These are phyloP conservation scores for Plecturocebus donacophilus DNA, from an alignment of 2,113 vertebrate species.

Conservation along the genomic window DNA sequence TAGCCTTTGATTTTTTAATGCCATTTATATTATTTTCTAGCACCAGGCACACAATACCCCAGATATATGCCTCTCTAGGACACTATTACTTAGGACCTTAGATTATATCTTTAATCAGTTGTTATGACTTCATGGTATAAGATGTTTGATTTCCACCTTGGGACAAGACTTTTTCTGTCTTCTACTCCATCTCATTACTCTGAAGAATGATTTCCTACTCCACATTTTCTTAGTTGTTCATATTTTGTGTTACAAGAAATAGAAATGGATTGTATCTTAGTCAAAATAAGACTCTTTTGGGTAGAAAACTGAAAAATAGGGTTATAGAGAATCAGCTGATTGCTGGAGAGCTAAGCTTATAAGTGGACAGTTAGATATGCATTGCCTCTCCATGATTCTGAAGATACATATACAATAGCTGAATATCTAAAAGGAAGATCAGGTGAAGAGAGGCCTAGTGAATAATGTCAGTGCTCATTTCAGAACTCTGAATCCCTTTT, in stretches of 20 bases:
- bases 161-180: background rate
- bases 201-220: background rate
- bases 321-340: background rate
- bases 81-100: background rate
- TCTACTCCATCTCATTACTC: background rate
- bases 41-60: background rate
- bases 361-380: background rate
- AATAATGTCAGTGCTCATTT: background rate
- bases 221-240: background rate
- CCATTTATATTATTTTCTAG: background rate
- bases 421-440: background rate
- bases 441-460: background rate
- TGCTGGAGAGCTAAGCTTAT: background rate
- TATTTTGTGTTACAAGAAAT: background rate
- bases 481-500: background rate
- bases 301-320: background rate
- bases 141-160: background rate
- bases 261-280: background rate
- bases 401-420: background rate
- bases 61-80: background rate
- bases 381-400: background rate
- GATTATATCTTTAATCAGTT: background rate
- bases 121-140: background rate
- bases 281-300: background rate
- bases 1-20: background rate